phyloP scores from a whole-genome alignment of 2,797 vertebrate genomes.

The Xiphorhynchus erythropygius region DNA sequence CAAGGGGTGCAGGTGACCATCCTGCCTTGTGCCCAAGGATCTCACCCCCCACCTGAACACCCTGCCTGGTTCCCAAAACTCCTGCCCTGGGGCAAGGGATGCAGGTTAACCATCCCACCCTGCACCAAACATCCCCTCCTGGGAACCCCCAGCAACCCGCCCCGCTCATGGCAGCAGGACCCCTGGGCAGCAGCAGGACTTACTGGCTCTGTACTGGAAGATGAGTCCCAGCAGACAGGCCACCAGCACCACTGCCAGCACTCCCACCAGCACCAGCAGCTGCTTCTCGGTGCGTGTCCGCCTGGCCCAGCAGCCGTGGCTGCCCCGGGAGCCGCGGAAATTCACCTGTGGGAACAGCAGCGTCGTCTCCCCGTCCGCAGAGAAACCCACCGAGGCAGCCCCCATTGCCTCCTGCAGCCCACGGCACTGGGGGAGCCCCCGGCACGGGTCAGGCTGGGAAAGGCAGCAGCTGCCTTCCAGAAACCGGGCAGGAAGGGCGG shows the following conservation, averaged over 20 bases:
- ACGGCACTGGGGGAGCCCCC: fast-evolving
- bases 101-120: neutral
- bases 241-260: constrained; percentile 76
- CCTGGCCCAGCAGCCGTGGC: constrained; percentile 81
- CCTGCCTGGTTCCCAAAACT: neutral
- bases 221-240: constrained; percentile 81
- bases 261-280: constrained; percentile 78
- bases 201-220: constrained; percentile 87
- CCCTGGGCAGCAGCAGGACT: neutral
- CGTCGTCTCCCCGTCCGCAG: neutral
- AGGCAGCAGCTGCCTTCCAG: constrained; percentile 51
- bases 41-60: neutral
- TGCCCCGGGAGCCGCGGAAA: constrained; percentile 62
- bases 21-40: neutral
- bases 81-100: neutral
- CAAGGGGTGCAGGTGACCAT: neutral
- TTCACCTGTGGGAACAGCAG: constrained; percentile 81
- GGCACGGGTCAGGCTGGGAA: neutral
- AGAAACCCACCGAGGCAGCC: neutral
- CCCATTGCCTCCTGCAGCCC: neutral
- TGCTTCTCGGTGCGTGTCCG: constrained; percentile 81
- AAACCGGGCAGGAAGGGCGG: constrained; percentile 67
- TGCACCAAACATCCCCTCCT: fast-evolving
- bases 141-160: neutral
- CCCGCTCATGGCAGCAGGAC: fast-evolving